Percentiles rank a stretch among this genome's conserved stretches.
Evolutionary conservation across 1,140 invertebrate genomes (phyloP).

Genomic region (Euborellia annulipes): DNA sequence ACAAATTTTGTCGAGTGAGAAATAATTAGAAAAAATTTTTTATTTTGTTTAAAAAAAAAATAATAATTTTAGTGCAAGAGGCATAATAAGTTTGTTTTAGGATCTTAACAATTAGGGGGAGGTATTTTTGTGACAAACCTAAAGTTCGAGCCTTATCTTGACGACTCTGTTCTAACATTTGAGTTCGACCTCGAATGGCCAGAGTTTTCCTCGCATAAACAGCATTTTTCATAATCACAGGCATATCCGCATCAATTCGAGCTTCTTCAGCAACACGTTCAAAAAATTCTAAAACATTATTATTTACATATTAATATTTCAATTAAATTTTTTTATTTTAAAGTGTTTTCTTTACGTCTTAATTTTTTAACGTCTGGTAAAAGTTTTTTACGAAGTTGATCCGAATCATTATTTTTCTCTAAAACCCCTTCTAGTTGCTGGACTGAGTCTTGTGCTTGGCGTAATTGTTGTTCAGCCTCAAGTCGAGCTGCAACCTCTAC

Average conservation of each 20-base stretch:
- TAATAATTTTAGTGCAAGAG: too few relatives aligned
- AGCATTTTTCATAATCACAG: conserved; percentile 13
- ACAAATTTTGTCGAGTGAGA: too few relatives aligned
- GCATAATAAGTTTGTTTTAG: too few relatives aligned
- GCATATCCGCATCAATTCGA: conserved; percentile 11
- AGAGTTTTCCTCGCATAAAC: conserved; percentile 11
- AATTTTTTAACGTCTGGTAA: conserved; percentile 12
- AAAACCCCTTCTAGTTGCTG: conserved; percentile 10
- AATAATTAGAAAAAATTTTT: too few relatives aligned
- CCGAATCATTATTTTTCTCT: conserved; percentile 3
- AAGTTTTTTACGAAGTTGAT: conserved; percentile 8
- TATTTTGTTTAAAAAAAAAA: too few relatives aligned
- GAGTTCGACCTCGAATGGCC: conserved; percentile 7
- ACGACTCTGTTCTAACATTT: conserved; percentile 9
- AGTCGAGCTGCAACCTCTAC: conserved; percentile 10
- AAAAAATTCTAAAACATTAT: conserved; percentile 8
- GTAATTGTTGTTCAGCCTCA: conserved; percentile 7
- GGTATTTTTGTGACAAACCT: conserved; percentile 5
- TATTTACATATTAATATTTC: too few relatives aligned
- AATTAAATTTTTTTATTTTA: neutral
- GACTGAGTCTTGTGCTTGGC: conserved; percentile 8
- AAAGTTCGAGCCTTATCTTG: conserved; percentile 9
- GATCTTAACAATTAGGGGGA: too few relatives aligned
- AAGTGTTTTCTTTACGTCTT: conserved; percentile 3
- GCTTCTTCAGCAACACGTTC: conserved; percentile 12